Conservation (phyloP, 2,113 vertebrate genomes). For the Scortum barcoo region DNA sequence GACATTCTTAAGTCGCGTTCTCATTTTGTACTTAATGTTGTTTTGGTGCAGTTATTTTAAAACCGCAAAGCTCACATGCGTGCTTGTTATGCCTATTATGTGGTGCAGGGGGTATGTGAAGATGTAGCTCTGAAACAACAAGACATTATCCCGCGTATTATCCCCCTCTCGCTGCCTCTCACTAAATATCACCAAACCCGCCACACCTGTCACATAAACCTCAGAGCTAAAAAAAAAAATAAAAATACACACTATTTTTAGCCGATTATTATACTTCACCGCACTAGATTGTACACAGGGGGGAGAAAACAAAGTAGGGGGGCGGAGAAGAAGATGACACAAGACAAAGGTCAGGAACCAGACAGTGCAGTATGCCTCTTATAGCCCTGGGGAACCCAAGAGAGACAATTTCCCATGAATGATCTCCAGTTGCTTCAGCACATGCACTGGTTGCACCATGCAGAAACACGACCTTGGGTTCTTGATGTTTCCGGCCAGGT, state of each 20-base stretch:
- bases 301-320: conserved; percentile 31
- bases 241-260: background rate
- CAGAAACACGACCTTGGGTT: background rate
- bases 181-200: conserved; percentile 19
- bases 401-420: conserved; percentile 58
- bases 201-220: conserved; percentile 36
- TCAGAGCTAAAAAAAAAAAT: conserved; percentile 2
- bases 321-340: conserved; percentile 36
- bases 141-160: conserved; percentile 7
- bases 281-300: background rate
- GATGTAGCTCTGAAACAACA: background rate
- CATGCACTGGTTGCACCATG: conserved; percentile 27
- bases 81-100: background rate
- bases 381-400: conserved; percentile 26
- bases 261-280: background rate
- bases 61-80: conserved; percentile 21
- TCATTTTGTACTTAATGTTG: conserved; percentile 37
- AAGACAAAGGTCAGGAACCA: conserved; percentile 56
- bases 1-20: conserved; percentile 50
- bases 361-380: conserved; percentile 47
- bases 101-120: background rate
- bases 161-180: conserved; percentile 4
- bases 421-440: conserved; percentile 46
- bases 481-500: conserved; percentile 8
- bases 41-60: conserved; percentile 39